Evolutionary conservation across 2,888 invertebrate species (phyloP), one percentile per base, ranked within the genome.

Genomic region (Sympetrum striolatum): DNA sequence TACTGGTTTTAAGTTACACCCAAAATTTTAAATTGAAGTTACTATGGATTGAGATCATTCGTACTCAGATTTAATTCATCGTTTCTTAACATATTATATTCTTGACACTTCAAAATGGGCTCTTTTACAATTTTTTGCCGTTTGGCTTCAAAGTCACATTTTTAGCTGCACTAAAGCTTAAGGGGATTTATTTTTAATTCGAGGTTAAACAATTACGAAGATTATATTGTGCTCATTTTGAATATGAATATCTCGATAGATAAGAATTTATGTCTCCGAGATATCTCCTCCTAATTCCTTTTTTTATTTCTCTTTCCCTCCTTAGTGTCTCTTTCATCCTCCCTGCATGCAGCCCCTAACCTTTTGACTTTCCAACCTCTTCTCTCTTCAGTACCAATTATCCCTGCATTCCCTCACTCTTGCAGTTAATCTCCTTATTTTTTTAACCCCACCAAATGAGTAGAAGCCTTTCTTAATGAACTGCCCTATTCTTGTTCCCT

Each of bases 401-500:
- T 25, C 73, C 73, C 25, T 31, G 1, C 64, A 5, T 22, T 22
- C 64, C 64, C 3, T 10, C 64, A 10, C 73, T 31, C 73, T 25
- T 58, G 31, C 82, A n/a, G 60, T 86, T 60, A 86, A 60, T 60
- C 64, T 58, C 60, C n/a, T 58, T 60, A 37, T 86, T 86, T 86
- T 86, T 64, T 86, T 60, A 60, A 60, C 86, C 64, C 86, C 60
- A 58, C 37, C 58, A 60, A 86, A 64, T 37, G 58, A 35, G 58
- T 82, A 82, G 60, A 60, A 86, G 86, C 60, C 35, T 31, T 48
- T 37, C 86, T 60, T 86, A 86, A 86, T 86, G 86, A 86, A 86
- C 86, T 35, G 6, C 53, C 82, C 25, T 53, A 25, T 82, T 35
- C 31, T n/a, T 53, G 35, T 31, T 53, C 37, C 22, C 18, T 14